Evolutionary conservation across 2,888 invertebrate species (phyloP).

Genomic region (Polyploca ridens): DNA sequence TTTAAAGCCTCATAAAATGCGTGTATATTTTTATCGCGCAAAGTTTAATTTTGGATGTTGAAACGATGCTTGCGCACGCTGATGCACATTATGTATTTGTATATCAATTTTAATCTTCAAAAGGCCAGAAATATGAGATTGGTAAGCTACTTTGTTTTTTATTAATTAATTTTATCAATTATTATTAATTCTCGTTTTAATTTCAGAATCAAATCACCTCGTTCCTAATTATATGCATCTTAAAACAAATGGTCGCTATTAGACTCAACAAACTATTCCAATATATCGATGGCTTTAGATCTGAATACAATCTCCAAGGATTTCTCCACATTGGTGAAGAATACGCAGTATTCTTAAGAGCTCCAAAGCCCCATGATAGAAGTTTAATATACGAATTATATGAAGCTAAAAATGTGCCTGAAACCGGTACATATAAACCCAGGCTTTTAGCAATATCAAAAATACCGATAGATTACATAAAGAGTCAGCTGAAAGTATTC

Average conservation of each 20-base stretch:
- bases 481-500: slow-evolving; percentile 61
- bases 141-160: slow-evolving; percentile 17
- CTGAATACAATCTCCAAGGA: slow-evolving; percentile 62
- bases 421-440: slow-evolving; percentile 51
- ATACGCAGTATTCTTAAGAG: slow-evolving; percentile 63
- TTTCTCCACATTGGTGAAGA: slow-evolving; percentile 70
- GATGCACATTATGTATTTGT: slow-evolving; percentile 14
- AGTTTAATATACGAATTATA: slow-evolving; percentile 68
- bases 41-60: slow-evolving; percentile 39
- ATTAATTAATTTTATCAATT: too few relatives aligned
- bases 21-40: slow-evolving; percentile 44
- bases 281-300: slow-evolving; percentile 65
- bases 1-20: slow-evolving; percentile 61
- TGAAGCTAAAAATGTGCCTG: slow-evolving; percentile 61
- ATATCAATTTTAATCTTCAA: slow-evolving; percentile 13
- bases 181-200: slow-evolving; percentile 10
- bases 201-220: slow-evolving; percentile 45
- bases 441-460: slow-evolving; percentile 64
- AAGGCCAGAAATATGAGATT: slow-evolving; percentile 20
- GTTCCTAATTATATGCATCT: slow-evolving; percentile 31
- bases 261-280: slow-evolving; percentile 72
- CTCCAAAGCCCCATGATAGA: slow-evolving; percentile 65
- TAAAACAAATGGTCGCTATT: slow-evolving; percentile 40
- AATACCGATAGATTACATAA: slow-evolving; percentile 67
- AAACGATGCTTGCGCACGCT: slow-evolving; percentile 23